phyloP scores from a whole-genome alignment of 2,797 vertebrate species.

The Lepidocolaptes lacrymiger region DNA sequence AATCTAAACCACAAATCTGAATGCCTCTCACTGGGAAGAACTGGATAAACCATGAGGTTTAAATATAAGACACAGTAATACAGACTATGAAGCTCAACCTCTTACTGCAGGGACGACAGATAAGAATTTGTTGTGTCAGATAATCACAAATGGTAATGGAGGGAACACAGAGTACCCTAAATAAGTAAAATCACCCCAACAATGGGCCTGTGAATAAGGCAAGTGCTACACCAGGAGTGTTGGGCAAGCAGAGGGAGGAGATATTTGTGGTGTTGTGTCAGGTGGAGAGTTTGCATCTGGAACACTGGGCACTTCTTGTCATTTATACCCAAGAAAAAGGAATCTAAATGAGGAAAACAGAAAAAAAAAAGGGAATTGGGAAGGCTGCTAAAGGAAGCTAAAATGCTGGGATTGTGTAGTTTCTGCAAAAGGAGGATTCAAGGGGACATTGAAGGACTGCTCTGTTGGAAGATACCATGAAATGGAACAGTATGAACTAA shows the following conservation, averaged over 20 bases:
- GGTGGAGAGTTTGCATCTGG: neutral
- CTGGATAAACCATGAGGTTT: neutral
- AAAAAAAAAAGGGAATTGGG: neutral
- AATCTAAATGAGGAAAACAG: neutral
- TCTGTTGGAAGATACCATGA: neutral
- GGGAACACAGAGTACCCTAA: neutral
- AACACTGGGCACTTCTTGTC: neutral
- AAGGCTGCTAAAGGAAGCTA: neutral
- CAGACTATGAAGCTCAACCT: neutral
- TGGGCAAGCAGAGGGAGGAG: neutral
- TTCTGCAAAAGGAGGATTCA: neutral
- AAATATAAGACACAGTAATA: neutral
- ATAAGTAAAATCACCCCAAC: neutral
- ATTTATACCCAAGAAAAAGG: neutral
- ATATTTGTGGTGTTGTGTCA: neutral
- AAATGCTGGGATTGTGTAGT: neutral
- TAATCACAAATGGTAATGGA: neutral
- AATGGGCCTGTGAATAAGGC: neutral
- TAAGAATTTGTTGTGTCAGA: neutral
- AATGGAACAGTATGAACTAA: neutral
- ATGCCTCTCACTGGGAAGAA: neutral
- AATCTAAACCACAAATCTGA: neutral
- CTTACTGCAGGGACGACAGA: neutral
- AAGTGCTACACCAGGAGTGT: neutral
- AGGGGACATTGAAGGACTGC: neutral